phyloP scores from a whole-genome alignment of 1,140 invertebrate genomes.

The Aphis gossypii region DNA sequence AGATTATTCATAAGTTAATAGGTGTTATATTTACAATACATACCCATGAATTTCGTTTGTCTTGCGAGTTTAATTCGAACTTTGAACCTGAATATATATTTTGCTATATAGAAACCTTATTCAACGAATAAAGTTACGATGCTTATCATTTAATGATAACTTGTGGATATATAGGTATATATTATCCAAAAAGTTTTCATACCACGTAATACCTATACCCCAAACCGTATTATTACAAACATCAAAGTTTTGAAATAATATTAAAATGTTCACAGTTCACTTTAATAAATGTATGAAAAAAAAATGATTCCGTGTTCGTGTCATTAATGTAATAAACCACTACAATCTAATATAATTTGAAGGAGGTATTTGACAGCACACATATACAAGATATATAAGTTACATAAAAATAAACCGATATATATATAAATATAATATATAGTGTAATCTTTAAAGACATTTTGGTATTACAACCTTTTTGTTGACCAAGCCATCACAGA shows the following conservation, averaged over 20 bases:
- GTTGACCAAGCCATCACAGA: not conserved
- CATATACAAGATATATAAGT: not conserved
- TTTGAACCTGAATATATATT: not conserved
- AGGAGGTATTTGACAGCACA: not conserved
- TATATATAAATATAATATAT: not conserved
- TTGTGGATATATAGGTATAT: not conserved
- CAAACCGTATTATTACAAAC: not conserved
- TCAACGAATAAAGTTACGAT: not conserved
- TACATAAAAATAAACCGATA: not conserved
- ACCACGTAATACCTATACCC: not conserved
- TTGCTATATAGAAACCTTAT: not conserved
- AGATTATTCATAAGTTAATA: constrained; percentile 4
- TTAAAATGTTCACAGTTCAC: not conserved
- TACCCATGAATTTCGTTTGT: not conserved
- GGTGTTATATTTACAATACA: not conserved
- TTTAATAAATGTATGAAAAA: not conserved
- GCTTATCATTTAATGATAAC: constrained; percentile 21
- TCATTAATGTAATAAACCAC: not conserved
- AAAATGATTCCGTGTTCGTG: not conserved
- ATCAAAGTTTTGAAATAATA: constrained; percentile 35
- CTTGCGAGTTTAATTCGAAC: not conserved
- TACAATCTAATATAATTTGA: not conserved
- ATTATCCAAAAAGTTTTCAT: not conserved
- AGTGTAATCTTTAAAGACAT: not conserved
- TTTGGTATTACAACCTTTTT: not conserved